Evolutionary conservation across 1,140 invertebrate species (phyloP).

Genomic region (Teleogryllus occipitalis): DNA sequence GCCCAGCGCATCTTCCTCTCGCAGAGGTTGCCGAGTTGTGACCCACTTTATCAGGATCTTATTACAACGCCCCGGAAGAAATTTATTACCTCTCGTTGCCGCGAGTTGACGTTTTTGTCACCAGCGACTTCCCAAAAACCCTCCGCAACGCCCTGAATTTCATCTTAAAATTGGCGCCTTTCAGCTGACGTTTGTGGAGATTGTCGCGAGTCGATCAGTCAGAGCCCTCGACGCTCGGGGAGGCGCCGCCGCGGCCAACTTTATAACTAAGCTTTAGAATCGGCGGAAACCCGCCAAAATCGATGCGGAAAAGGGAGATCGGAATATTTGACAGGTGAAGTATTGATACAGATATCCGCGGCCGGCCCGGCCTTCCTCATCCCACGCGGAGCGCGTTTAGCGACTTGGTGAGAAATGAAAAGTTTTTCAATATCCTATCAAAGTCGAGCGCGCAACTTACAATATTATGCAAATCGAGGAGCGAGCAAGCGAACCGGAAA

Average conservation of each 20-base stretch:
- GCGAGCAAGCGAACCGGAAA: not conserved
- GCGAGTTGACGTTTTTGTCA: no score
- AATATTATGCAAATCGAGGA: not conserved
- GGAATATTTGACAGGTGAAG: constrained; percentile 4
- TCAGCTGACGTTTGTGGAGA: not conserved
- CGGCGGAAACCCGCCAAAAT: not conserved
- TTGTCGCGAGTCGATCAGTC: not conserved
- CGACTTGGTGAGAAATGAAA: constrained; percentile 4
- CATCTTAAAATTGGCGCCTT: no score
- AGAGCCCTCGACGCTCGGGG: not conserved
- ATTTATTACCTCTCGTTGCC: no score
- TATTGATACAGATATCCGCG: constrained; percentile 4
- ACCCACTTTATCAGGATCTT: no score
- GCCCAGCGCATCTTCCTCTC: no score
- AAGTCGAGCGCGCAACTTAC: not conserved
- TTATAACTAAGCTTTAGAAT: constrained; percentile 6
- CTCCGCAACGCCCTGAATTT: no score
- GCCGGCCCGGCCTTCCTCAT: not conserved
- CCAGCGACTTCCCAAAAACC: no score
- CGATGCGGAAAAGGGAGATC: not conserved
- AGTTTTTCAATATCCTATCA: constrained; percentile 5
- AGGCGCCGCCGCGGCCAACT: not conserved
- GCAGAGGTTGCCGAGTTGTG: no score
- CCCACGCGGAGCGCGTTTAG: not conserved
- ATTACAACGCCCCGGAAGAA: no score